Evolutionary conservation across 2,888 invertebrate species (phyloP), one percentile per base, ranked within the genome.

Genomic region (Disparrhopalites patrizii): DNA sequence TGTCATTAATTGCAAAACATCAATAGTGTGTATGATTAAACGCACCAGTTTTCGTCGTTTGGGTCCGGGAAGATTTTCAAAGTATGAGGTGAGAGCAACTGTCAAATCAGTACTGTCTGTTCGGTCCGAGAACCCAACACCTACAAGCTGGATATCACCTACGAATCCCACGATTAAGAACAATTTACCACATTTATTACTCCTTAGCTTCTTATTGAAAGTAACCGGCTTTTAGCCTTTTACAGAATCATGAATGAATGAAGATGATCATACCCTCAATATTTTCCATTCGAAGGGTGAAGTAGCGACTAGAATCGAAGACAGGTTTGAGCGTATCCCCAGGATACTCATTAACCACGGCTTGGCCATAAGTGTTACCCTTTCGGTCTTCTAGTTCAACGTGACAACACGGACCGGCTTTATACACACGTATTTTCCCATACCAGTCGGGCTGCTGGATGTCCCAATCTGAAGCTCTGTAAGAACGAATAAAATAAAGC

Each of bases 401-500:
- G 8, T 20, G 36, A 54, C 52, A 52, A 20, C 33, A 50, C 4
- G 47, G 33, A 4, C 36, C 57, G 13, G 57, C 57, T 20, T 18
- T 36, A 15, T 31, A 8, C 3, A 65, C 8, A 1, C 3, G 3
- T 3, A 65, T 20, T 51, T 47, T 65, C 25, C 57, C 50, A 20
- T n/a, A 10, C 51, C 57, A 47, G 1, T 5, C 38, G 2, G 64
- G 64, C n/a, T 56, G 50, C 7, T 15, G 3, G 13, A 65, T n/a
- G 28, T 65, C 57, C 64, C 64, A 65, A 33, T 65, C 64, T 8
- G 23, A 27, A 5, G 64, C 64, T 33, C 64, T 65, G 28, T 15
- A 18, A 13, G n/a, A n/a, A n/a, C n/a, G n/a, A n/a, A n/a, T n/a
- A n/a, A n/a, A n/a, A n/a, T n/a, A 25, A 51, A 5, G 4, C 51